phyloP scores from a whole-genome alignment of 2,797 vertebrate species.

The Salarias fasciatus region DNA sequence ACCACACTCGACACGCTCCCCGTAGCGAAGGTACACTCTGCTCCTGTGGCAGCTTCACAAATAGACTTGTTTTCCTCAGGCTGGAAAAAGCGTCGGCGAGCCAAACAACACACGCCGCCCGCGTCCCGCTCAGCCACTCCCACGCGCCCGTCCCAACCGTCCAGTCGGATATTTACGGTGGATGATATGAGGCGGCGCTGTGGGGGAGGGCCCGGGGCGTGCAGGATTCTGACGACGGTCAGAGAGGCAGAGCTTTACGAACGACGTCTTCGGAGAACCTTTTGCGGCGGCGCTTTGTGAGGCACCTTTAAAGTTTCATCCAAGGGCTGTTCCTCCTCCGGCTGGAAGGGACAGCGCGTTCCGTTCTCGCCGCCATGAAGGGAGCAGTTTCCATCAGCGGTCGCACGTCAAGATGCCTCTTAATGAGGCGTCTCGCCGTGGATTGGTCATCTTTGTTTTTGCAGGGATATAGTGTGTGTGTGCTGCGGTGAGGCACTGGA shows the following conservation, averaged over 20 bases:
- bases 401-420: constrained; percentile 67
- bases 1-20: constrained; percentile 38
- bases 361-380: constrained; percentile 54
- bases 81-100: constrained; percentile 74
- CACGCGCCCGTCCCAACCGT: constrained; percentile 51
- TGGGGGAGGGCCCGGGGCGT: constrained; percentile 15
- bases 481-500: constrained; percentile 64
- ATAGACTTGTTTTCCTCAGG: constrained; percentile 78
- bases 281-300: background rate
- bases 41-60: constrained; percentile 68
- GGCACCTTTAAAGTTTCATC: constrained; percentile 30
- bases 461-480: constrained; percentile 49
- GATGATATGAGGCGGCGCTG: constrained; percentile 59
- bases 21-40: constrained; percentile 76
- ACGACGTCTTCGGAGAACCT: background rate
- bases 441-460: constrained; percentile 64
- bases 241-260: background rate
- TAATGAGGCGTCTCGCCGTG: constrained; percentile 56
- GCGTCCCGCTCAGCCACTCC: constrained; percentile 52
- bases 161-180: constrained; percentile 62
- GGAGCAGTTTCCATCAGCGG: constrained; percentile 73
- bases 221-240: background rate
- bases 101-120: constrained; percentile 60
- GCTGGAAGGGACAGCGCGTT: constrained; percentile 46
- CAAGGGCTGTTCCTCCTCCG: constrained; percentile 15